phyloP scores from a whole-genome alignment of 2,113 vertebrate genomes.

The human region GRCh38 chr1:79155501-79156000 shows the following conservation, averaged over 20 bases:
- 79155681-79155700: background rate
- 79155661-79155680: background rate
- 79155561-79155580: background rate
- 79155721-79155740: constrained; percentile 50
- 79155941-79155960: background rate
- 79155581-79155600: constrained; percentile 20
- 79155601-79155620: constrained; percentile 6
- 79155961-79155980: background rate
- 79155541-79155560: constrained; percentile 13
- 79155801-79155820: background rate
- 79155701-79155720: background rate
- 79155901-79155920: background rate
- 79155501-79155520: background rate
- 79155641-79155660: background rate
- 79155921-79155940: background rate
- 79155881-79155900: background rate
- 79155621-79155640: constrained; percentile 51
- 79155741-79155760: constrained; percentile 7
- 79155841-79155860: background rate
- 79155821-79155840: background rate
- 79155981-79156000: constrained; percentile 57
- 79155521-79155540: background rate
- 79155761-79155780: background rate
- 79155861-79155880: background rate
- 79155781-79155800: background rate